These are phyloP conservation scores for Blennius ocellaris DNA, from an alignment of 2,113 vertebrate genomes.

Conservation along the genomic window DNA sequence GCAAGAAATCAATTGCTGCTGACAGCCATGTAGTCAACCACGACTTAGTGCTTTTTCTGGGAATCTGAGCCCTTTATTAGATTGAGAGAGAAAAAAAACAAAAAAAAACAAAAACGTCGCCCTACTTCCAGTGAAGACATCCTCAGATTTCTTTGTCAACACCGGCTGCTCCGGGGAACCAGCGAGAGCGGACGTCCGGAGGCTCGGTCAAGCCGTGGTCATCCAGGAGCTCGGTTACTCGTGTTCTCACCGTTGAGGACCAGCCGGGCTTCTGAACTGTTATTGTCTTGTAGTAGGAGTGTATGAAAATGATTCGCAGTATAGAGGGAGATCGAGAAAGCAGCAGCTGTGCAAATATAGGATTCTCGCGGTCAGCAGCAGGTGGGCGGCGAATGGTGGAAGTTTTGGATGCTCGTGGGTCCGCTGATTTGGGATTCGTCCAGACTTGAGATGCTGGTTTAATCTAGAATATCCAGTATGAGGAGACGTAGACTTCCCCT, in stretches of 20 bases:
- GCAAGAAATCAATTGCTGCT: slow-evolving; percentile 52
- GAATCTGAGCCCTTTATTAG: slow-evolving; percentile 55
- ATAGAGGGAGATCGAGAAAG: slow-evolving; percentile 45
- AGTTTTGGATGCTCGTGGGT: slow-evolving; percentile 27
- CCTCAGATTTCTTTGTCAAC: slow-evolving; percentile 73
- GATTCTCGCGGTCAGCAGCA: slow-evolving; percentile 46
- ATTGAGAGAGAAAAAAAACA: slow-evolving; percentile 1
- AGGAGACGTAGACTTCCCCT: slow-evolving; percentile 26
- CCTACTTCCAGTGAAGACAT: slow-evolving; percentile 36
- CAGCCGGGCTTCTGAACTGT: slow-evolving; percentile 55
- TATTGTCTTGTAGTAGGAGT: slow-evolving; percentile 54
- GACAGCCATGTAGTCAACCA: slow-evolving; percentile 61
- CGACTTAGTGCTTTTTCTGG: slow-evolving; percentile 49
- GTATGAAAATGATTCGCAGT: slow-evolving; percentile 52
- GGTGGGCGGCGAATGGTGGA: slow-evolving; percentile 43
- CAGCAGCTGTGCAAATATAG: slow-evolving; percentile 77
- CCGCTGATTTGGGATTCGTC: slow-evolving; percentile 28
- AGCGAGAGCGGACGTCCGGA: slow-evolving; percentile 60
- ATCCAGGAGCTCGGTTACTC: slow-evolving; percentile 39
- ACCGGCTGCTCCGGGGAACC: slow-evolving; percentile 39
- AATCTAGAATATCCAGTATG: slow-evolving; percentile 25
- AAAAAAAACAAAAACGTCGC: neutral
- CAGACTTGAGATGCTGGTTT: slow-evolving; percentile 53
- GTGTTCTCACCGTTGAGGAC: slow-evolving; percentile 21
- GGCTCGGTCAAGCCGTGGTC: slow-evolving; percentile 51